Evolutionary conservation across 2,797 vertebrate species (phyloP).

Genomic region (Tokudaia muenninki): DNA sequence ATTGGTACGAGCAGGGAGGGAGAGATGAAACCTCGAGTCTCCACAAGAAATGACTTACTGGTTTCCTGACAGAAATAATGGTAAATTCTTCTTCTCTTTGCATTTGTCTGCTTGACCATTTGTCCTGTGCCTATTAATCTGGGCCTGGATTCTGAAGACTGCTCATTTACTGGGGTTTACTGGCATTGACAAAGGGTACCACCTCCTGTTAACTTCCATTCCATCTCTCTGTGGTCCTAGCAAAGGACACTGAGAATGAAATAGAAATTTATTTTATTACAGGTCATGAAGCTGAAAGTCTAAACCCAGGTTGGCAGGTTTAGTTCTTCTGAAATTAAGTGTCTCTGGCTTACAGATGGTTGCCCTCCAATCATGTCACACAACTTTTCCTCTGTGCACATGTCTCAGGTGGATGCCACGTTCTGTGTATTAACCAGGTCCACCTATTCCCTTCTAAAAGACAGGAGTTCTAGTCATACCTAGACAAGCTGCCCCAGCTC

Average conservation of each 20-base stretch:
- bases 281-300: background rate
- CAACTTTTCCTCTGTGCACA: background rate
- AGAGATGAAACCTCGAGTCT: background rate
- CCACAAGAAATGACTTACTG: background rate
- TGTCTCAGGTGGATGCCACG: background rate
- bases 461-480: background rate
- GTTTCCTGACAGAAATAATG: background rate
- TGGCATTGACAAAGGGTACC: background rate
- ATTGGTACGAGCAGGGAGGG: background rate
- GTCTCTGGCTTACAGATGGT: background rate
- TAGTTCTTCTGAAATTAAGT: background rate
- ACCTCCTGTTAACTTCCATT: background rate
- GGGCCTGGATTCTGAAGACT: background rate
- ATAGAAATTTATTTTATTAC: background rate
- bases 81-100: background rate
- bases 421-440: background rate
- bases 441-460: background rate
- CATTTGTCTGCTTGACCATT: background rate
- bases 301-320: background rate
- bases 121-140: background rate
- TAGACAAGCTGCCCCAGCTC: background rate
- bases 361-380: accelerated
- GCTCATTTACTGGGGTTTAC: background rate
- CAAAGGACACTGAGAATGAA: background rate
- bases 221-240: background rate